Evolutionary conservation across 2,888 invertebrate species (phyloP).

Genomic region (Trichogramma dendrolimi): DNA sequence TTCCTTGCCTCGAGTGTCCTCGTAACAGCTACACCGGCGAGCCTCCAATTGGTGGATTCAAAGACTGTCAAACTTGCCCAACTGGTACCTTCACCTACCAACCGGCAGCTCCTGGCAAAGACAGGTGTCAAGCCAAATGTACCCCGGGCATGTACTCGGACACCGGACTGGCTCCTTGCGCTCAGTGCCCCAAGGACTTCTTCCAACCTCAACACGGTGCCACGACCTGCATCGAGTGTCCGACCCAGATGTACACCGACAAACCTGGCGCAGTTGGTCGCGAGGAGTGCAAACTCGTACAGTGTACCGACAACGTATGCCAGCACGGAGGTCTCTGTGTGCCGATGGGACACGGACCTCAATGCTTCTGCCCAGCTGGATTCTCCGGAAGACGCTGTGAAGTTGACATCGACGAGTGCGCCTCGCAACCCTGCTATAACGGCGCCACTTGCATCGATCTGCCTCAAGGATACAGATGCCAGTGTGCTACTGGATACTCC

Average conservation of each 20-base stretch:
- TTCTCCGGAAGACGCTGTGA: constrained; percentile 92
- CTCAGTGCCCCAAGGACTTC: constrained; percentile 86
- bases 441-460: constrained; percentile 87
- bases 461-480: constrained; percentile 88
- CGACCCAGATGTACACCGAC: constrained; percentile 83
- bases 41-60: constrained; percentile 86
- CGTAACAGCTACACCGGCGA: constrained; percentile 84
- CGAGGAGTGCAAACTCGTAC: constrained; percentile 82
- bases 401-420: constrained; percentile 91
- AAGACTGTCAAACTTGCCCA: constrained; percentile 90
- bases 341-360: constrained; percentile 82
- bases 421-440: constrained; percentile 90
- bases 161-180: constrained; percentile 90
- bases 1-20: constrained; percentile 90
- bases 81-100: constrained; percentile 86
- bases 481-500: constrained; percentile 80
- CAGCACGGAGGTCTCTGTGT: constrained; percentile 89
- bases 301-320: constrained; percentile 82
- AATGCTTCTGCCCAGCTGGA: constrained; percentile 91
- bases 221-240: constrained; percentile 83
- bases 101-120: constrained; percentile 80
- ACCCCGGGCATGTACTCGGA: constrained; percentile 85
- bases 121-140: constrained; percentile 83
- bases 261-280: constrained; percentile 73
- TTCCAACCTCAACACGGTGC: constrained; percentile 84